Percentiles rank a stretch among this genome's conserved stretches.
Evolutionary conservation across 2,113 vertebrate species (phyloP).

Genomic region (Corythaixoides concolor): DNA sequence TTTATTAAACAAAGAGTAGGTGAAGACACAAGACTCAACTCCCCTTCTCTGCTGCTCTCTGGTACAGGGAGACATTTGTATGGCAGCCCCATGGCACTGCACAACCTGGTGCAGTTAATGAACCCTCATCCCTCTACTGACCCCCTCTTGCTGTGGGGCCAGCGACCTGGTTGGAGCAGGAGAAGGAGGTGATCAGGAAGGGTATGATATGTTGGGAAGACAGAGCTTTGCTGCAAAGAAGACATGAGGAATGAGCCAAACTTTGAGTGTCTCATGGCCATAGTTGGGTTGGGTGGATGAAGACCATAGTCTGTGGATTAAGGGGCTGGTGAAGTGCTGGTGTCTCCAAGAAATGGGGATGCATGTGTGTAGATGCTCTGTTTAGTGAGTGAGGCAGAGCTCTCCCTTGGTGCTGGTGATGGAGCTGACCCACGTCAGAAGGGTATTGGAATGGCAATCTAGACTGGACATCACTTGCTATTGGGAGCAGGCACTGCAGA

Average conservation of each 20-base stretch:
- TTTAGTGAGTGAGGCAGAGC: not conserved
- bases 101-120: not conserved
- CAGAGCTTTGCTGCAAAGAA: not conserved
- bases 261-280: not conserved
- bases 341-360: not conserved
- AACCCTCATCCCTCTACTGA: not conserved
- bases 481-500: not conserved
- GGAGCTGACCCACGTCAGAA: not conserved
- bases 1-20: not conserved
- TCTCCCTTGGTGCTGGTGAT: not conserved
- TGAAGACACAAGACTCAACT: not conserved
- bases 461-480: not conserved
- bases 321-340: not conserved
- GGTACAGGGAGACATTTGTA: not conserved
- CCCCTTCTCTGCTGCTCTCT: not conserved
- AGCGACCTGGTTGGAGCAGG: no score
- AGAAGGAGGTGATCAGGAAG: not conserved
- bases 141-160: not conserved
- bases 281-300: not conserved
- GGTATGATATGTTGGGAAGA: not conserved
- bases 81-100: accelerated
- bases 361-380: not conserved
- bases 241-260: not conserved
- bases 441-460: not conserved
- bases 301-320: not conserved